These are phyloP conservation scores for Drosophila demipolita DNA, from an alignment of 2,888 invertebrate species.

Conservation along the genomic window DNA sequence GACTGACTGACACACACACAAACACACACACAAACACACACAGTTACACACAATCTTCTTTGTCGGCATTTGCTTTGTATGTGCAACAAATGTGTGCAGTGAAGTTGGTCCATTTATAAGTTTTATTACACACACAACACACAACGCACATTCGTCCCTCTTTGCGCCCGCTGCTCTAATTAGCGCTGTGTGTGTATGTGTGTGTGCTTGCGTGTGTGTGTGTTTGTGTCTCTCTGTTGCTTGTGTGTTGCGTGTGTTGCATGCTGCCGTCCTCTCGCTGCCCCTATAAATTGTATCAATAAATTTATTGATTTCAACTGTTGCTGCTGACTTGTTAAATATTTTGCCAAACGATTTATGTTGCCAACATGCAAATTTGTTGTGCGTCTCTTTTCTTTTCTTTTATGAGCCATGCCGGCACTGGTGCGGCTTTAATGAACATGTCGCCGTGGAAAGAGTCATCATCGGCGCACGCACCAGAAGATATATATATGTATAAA, in stretches of 20 bases:
- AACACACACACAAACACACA: neutral
- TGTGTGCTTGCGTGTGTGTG: conserved; percentile 17
- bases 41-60: neutral
- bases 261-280: conserved; percentile 34
- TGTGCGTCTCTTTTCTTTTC: conserved; percentile 12
- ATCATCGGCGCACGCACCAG: conserved; percentile 57
- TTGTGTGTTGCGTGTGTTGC: conserved; percentile 55
- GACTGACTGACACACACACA: conserved; percentile 38
- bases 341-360: conserved; percentile 77
- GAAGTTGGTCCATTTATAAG: conserved; percentile 25
- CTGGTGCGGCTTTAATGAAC: conserved; percentile 64
- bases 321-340: conserved; percentile 81
- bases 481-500: conserved; percentile 8
- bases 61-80: conserved; percentile 31
- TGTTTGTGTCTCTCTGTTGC: conserved; percentile 11
- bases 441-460: conserved; percentile 68
- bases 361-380: conserved; percentile 74
- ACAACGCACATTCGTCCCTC: no score
- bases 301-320: conserved; percentile 82
- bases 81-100: conserved; percentile 34
- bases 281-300: conserved; percentile 77
- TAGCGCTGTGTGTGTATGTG: conserved; percentile 40
- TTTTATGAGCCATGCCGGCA: conserved; percentile 24
- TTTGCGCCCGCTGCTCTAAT: conserved; percentile 56
- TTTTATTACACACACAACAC: conserved; percentile 19